Conservation (phyloP, 2,888 invertebrate genomes). For the Lobophora halterata region DNA sequence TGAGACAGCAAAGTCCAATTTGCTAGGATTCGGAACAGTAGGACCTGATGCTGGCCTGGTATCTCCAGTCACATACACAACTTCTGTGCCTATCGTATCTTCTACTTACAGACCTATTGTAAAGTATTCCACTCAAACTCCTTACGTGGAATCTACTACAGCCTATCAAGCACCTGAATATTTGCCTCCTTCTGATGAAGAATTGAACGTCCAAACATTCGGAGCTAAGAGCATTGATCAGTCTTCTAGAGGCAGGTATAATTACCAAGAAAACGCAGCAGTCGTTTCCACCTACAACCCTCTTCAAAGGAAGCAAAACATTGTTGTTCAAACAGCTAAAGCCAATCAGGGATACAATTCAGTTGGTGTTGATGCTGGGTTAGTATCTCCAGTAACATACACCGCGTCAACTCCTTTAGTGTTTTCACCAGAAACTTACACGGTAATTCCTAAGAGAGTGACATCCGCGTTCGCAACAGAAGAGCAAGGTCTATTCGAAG, state of each 20-base stretch:
- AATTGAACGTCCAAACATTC: slow-evolving; percentile 46
- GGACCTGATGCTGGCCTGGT: slow-evolving; percentile 71
- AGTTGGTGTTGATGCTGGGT: slow-evolving; percentile 58
- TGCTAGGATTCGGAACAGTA: slow-evolving; percentile 70
- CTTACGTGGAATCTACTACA: slow-evolving; percentile 50
- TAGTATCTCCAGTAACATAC: slow-evolving; percentile 59
- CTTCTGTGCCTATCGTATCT: slow-evolving; percentile 51
- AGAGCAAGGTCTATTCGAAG: slow-evolving; percentile 64
- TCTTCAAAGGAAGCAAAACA: slow-evolving; percentile 55
- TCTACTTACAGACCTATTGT: slow-evolving; percentile 48
- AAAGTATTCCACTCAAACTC: slow-evolving; percentile 44
- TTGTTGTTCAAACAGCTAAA: slow-evolving; percentile 64
- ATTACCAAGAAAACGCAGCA: slow-evolving; percentile 48
- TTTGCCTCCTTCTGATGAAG: slow-evolving; percentile 56
- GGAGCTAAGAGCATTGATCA: slow-evolving; percentile 44
- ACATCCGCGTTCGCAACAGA: slow-evolving; percentile 59
- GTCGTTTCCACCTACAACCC: slow-evolving; percentile 42
- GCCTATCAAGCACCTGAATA: slow-evolving; percentile 58
- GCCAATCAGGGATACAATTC: slow-evolving; percentile 62
- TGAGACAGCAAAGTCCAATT: slow-evolving; percentile 65
- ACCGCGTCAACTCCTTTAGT: slow-evolving; percentile 54
- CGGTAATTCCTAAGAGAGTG: slow-evolving; percentile 41
- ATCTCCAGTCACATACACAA: slow-evolving; percentile 57
- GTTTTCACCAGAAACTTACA: slow-evolving; percentile 47
- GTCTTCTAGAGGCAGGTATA: slow-evolving; percentile 41